phyloP scores from a whole-genome alignment of 1,140 invertebrate genomes.

The Bombus vancouverensis region DNA sequence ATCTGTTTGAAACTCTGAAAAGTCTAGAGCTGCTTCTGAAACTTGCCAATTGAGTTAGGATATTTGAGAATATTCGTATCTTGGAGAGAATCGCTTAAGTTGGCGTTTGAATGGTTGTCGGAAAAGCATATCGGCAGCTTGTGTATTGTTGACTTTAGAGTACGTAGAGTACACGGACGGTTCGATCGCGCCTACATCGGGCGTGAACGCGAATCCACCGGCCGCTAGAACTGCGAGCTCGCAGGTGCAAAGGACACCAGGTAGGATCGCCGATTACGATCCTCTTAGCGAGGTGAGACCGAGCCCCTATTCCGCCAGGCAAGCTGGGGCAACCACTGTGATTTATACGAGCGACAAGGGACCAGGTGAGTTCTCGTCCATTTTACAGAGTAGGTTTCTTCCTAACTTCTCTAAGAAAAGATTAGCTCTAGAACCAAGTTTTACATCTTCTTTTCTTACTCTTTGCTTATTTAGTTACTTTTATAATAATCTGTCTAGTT shows the following conservation, averaged over 20 bases:
- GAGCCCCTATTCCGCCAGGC: constrained; percentile 90
- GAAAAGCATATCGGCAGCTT: constrained; percentile 42
- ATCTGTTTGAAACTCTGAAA: neutral
- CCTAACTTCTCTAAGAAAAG: neutral
- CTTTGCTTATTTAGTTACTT: too few relatives aligned
- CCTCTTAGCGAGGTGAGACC: constrained; percentile 87
- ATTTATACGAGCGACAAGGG: constrained; percentile 92
- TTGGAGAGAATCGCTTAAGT: neutral
- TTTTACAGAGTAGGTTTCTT: neutral
- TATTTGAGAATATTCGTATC: too few relatives aligned
- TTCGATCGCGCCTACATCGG: constrained; percentile 75
- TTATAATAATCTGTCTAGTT: neutral
- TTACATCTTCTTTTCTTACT: neutral
- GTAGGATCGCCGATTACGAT: constrained; percentile 92
- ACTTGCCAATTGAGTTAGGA: too few relatives aligned
- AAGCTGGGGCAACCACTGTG: constrained; percentile 87
- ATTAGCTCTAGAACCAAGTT: too few relatives aligned
- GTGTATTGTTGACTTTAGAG: constrained; percentile 75
- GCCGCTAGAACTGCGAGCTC: constrained; percentile 78
- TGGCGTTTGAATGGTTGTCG: constrained; percentile 14
- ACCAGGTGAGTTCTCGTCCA: constrained; percentile 77
- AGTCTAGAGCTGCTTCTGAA: too few relatives aligned
- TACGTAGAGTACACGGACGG: constrained; percentile 82
- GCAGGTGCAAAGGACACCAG: constrained; percentile 81
- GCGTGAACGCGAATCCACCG: constrained; percentile 75